These are phyloP conservation scores for Myotis yumanensis DNA, from an alignment of 2,113 vertebrate species.

Conservation along the genomic window DNA sequence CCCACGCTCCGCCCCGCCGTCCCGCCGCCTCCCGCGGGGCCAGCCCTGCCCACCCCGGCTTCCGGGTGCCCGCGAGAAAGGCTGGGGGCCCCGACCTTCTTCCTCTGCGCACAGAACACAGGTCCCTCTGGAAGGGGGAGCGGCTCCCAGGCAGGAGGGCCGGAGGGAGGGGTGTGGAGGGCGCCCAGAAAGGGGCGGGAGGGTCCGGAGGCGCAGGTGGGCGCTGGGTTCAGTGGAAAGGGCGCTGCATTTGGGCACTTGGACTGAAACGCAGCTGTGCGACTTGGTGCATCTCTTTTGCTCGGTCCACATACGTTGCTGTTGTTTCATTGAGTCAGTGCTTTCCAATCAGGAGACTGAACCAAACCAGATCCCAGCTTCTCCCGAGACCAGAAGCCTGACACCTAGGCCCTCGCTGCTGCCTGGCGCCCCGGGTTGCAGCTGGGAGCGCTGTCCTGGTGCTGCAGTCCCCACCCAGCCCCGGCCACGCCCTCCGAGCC, in stretches of 20 bases:
- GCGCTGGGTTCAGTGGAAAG: not conserved
- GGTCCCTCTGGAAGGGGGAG: not conserved
- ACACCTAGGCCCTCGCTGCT: no score
- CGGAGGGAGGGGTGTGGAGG: fast-evolving
- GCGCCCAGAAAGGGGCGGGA: not conserved
- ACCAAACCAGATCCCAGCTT: not conserved
- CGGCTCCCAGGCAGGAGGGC: no score
- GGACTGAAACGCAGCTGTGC: not conserved
- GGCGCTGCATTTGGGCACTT: not conserved
- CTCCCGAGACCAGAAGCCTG: not conserved
- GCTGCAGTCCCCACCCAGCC: not conserved
- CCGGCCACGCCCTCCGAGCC: not conserved
- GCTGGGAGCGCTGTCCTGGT: no score
- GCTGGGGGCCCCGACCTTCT: not conserved
- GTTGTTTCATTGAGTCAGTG: not conserved
- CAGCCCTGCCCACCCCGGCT: no score
- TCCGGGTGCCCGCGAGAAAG: fast-evolving
- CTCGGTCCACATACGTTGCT: no score
- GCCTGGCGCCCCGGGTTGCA: not conserved
- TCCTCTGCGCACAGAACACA: not conserved
- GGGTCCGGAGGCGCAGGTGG: not conserved
- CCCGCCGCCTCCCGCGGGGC: not conserved
- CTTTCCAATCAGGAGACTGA: not conserved
- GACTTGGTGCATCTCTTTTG: not conserved
- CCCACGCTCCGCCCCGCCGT: not conserved